These are phyloP conservation scores for Pteronotus mesoamericanus DNA, from an alignment of 2,797 vertebrate genomes.

Conservation along the genomic window DNA sequence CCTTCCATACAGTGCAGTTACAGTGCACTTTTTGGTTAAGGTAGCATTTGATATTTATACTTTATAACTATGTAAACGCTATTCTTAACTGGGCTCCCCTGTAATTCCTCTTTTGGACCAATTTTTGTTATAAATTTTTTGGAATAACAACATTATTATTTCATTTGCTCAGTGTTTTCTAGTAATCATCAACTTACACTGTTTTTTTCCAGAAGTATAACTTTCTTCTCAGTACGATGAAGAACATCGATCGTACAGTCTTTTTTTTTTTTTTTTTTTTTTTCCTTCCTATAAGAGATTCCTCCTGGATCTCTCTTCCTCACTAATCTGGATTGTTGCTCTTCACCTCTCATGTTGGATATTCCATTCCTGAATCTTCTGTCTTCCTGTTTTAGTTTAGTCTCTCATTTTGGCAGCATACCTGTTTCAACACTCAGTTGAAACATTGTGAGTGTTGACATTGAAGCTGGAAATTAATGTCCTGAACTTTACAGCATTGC, in stretches of 20 bases:
- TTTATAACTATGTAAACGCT: not conserved
- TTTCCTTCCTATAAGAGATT: not conserved
- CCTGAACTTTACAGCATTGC: not conserved
- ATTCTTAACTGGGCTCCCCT: not conserved
- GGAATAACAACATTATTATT: not conserved
- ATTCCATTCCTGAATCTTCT: not conserved
- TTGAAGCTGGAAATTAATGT: not conserved
- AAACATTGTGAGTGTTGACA: not conserved
- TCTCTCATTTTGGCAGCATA: not conserved
- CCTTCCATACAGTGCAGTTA: not conserved
- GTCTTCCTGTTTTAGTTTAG: not conserved
- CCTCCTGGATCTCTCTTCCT: not conserved
- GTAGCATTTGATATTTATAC: not conserved
- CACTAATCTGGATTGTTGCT: not conserved
- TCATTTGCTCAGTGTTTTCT: not conserved
- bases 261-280: too few species aligned
- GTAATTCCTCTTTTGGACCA: constrained; percentile 3
- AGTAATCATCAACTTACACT: not conserved
- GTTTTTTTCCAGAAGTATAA: not conserved
- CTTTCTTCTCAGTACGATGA: not conserved
- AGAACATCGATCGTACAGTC: too few species aligned
- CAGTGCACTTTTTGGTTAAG: not conserved
- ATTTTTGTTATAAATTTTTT: constrained; percentile 17
- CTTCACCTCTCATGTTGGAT: not conserved
- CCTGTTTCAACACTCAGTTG: not conserved